Conservation (phyloP, 2,797 vertebrate genomes). For the Eulemur albifrons region DNA sequence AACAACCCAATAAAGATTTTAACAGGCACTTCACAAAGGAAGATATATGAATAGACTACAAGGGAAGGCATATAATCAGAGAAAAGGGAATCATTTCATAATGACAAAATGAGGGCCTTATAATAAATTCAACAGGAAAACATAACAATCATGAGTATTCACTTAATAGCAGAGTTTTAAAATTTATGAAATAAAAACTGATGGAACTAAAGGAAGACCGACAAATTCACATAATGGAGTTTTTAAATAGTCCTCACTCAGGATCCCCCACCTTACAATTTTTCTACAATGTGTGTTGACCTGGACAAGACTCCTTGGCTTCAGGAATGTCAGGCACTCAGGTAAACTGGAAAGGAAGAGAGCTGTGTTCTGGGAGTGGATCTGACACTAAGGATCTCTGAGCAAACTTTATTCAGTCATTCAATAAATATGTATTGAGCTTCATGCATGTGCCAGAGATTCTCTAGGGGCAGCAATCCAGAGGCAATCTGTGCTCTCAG, state of each 20-base stretch:
- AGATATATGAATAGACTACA: neutral
- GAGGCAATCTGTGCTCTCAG: neutral
- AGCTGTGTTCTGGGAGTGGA: neutral
- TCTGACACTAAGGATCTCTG: neutral
- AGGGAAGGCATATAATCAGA: neutral
- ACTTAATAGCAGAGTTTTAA: neutral
- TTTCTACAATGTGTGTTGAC: neutral
- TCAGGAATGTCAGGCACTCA: neutral
- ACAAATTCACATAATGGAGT: neutral
- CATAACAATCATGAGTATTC: neutral
- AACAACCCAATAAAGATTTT: conserved; percentile 16
- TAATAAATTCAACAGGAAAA: neutral
- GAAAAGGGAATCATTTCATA: neutral
- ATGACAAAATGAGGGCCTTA: neutral
- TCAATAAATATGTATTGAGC: neutral
- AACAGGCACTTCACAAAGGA: neutral
- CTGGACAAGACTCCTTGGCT: neutral
- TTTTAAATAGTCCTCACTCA: neutral
- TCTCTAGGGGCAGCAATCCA: neutral
- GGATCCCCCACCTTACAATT: neutral
- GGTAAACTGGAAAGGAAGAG: neutral
- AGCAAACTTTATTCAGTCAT: neutral
- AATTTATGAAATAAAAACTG: neutral
- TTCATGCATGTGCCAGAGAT: neutral
- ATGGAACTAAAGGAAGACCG: neutral